Percentiles rank a stretch among this genome's conserved stretches.
phyloP scores from a whole-genome alignment of 2,113 vertebrate species.

The Nipponia nippon region DNA sequence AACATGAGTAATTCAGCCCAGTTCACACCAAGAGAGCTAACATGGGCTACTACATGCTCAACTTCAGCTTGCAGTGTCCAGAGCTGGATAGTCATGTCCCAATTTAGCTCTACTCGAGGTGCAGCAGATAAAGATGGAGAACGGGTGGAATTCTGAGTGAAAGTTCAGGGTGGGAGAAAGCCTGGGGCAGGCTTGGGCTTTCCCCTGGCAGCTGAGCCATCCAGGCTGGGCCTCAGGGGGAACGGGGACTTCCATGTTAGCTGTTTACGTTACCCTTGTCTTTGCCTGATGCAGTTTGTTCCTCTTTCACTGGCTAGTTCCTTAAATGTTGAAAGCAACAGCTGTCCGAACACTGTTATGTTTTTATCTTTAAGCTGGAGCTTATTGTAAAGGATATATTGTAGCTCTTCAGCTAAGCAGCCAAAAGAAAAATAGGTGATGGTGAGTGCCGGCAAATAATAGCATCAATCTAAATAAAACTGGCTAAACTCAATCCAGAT shows the following conservation, averaged over 20 bases:
- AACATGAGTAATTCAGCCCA: background rate
- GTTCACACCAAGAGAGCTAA: background rate
- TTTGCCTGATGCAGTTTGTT: background rate
- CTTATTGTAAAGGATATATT: background rate
- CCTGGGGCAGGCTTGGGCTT: rapidly evolving
- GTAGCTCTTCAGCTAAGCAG: background rate
- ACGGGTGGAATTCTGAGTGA: background rate
- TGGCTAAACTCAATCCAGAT: background rate
- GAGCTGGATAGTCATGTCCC: background rate
- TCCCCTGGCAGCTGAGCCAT: background rate
- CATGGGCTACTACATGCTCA: background rate
- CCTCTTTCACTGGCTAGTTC: background rate
- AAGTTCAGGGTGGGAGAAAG: background rate
- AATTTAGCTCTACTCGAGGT: rapidly evolving
- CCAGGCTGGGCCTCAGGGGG: too few relatives aligned
- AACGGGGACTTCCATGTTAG: background rate
- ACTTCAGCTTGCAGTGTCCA: background rate
- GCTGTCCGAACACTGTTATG: background rate
- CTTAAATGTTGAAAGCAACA: background rate
- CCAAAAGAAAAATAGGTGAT: background rate
- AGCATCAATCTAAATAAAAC: slow-evolving; percentile 2
- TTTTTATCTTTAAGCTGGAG: background rate
- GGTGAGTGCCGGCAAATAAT: background rate
- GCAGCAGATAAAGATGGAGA: background rate
- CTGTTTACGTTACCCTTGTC: background rate